Base-by-base conservation (phyloP, 1,140 invertebrate species). In the Panonychus citri region DNA sequence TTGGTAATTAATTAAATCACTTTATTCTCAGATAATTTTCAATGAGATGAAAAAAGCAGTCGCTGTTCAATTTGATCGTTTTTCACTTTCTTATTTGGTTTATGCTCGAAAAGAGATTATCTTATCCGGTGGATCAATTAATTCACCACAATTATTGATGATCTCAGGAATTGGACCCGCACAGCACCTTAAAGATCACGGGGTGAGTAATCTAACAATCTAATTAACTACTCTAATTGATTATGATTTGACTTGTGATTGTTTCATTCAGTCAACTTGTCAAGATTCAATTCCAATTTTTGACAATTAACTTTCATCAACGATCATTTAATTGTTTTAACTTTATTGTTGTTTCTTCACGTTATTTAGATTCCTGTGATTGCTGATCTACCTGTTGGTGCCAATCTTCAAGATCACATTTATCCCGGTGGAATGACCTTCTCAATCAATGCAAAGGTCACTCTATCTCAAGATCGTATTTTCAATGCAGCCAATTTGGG, bases 101-200 rank as follows among this genome's bases (percentile, higher is more conserved):
- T 67, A 78, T 43, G 84, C 85, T 0, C 76, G 70, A 17, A 86
- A 83, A 64, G 90, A 95, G 69, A 79, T 93, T 0, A 83, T 90
- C 46, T 61, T 91, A 1, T 85, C 83, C 10, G 85, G 78, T 0
- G 91, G 91, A 1, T 75, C 87, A 0, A 76, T 96, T 0, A 89
- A 90, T 65, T 85, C 86, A 0, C 83, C 90, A 0, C 89, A 95
- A 63, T 63, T 96, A 0, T 67, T 96, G 5, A 89, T 94, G 84
- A 68, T 94, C 0, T 89, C 85, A 1, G 91, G 90, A 0, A 76
- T 94, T 2, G 89, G 88, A 0, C 85, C 87, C 0, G 74, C 75
- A 34, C 77, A 81, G 50, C 79, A 91, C 62, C 66, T 93, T 21
- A 67, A 72, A 3, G 76, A 81, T 62, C 74, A 83, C 46, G 77